These are phyloP conservation scores for Gallinago jamesoni DNA, from an alignment of 2,113 vertebrate genomes.

Conservation along the genomic window DNA sequence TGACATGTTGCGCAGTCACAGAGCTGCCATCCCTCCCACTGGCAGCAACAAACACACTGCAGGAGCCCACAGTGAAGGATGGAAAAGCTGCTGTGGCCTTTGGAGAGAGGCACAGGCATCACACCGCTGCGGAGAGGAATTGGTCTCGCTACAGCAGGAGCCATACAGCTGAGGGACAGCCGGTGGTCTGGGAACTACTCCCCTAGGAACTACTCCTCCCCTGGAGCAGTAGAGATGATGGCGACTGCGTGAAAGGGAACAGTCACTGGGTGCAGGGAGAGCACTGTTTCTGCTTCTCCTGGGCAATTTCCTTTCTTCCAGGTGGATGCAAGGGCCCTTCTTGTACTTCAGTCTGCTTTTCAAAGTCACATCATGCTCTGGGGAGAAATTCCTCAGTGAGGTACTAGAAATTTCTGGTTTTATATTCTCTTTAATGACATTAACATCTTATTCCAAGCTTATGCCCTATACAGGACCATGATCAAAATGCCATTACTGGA, in stretches of 20 bases:
- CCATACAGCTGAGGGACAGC: neutral
- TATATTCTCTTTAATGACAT: neutral
- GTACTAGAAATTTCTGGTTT: neutral
- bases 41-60: neutral
- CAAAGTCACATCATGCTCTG: neutral
- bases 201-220: no score
- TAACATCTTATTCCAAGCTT: neutral
- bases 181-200: neutral
- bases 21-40: neutral
- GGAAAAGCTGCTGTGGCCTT: neutral
- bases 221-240: neutral
- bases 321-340: neutral
- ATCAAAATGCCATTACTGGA: neutral
- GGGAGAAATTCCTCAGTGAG: neutral
- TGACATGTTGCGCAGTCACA: rapidly evolving
- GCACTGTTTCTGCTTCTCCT: neutral
- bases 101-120: neutral
- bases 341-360: neutral
- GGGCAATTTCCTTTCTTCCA: neutral
- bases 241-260: neutral
- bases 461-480: no score
- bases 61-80: neutral
- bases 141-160: neutral
- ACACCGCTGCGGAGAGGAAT: neutral
- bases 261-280: neutral